Evolutionary conservation across 2,888 invertebrate species (phyloP).

Genomic region (Hoplodrina blanda): DNA sequence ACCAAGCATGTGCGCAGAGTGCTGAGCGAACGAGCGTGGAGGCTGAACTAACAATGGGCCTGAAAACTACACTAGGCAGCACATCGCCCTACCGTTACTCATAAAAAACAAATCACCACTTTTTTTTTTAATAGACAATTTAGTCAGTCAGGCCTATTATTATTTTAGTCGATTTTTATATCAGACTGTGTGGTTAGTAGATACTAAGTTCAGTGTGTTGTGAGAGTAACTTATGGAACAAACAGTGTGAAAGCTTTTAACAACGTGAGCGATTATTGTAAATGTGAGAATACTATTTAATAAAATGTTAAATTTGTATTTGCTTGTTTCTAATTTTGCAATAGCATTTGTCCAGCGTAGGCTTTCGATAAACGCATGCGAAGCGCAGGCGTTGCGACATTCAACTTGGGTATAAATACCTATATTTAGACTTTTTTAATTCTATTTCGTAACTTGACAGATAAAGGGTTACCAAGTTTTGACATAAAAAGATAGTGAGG

Average conservation of each 20-base stretch:
- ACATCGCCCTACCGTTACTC: slow-evolving; percentile 13
- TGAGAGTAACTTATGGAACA: slow-evolving; percentile 89
- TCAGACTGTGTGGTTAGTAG: slow-evolving; percentile 82
- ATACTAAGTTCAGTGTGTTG: slow-evolving; percentile 81
- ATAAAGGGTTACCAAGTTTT: no score
- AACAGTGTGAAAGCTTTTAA: slow-evolving; percentile 86
- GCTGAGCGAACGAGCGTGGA: slow-evolving; percentile 65
- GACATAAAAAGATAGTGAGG: no score
- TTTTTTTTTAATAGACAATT: slow-evolving; percentile 32
- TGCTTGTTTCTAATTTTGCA: slow-evolving; percentile 39
- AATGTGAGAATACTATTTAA: slow-evolving; percentile 87
- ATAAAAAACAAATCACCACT: slow-evolving; percentile 18
- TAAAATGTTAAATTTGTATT: slow-evolving; percentile 86
- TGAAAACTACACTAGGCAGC: slow-evolving; percentile 37
- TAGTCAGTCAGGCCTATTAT: slow-evolving; percentile 70
- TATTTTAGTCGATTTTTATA: slow-evolving; percentile 78
- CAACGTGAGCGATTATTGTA: slow-evolving; percentile 78
- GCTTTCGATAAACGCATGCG: no score
- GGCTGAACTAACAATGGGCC: slow-evolving; percentile 79
- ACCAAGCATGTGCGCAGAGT: slow-evolving; percentile 66
- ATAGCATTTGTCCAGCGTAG: no score
- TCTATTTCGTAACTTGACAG: no score
- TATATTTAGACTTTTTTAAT: no score
- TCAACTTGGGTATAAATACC: no score
- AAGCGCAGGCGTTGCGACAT: no score